Percentiles rank a stretch among this genome's conserved stretches.
These are phyloP conservation scores for Diachasmimorpha longicaudata DNA, from an alignment of 1,140 invertebrate genomes.

Conservation along the genomic window DNA sequence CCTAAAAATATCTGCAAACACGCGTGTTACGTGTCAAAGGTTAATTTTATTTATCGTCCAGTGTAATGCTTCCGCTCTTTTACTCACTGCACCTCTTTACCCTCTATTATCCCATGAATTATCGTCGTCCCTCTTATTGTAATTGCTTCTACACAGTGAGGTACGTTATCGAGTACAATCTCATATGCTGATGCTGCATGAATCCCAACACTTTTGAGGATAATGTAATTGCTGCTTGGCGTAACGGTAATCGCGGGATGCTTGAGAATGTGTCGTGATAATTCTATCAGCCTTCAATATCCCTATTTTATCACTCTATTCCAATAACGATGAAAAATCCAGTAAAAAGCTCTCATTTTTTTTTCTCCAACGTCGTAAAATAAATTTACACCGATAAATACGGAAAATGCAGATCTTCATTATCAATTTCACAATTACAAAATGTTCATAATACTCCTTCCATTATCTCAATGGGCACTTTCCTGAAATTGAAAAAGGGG, in stretches of 20 bases:
- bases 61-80: background rate
- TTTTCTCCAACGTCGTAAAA: background rate
- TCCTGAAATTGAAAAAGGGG: background rate
- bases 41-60: conserved; percentile 17
- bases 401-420: background rate
- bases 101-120: conserved; percentile 16
- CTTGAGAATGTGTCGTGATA: background rate
- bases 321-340: background rate
- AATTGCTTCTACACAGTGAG: conserved; percentile 16
- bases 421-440: background rate
- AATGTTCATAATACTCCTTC: background rate
- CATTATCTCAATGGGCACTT: background rate
- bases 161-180: conserved; percentile 10
- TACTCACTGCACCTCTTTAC: background rate
- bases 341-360: background rate
- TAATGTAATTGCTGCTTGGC: background rate
- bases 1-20: background rate
- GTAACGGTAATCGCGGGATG: background rate
- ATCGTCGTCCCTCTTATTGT: conserved; percentile 17
- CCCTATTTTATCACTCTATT: background rate
- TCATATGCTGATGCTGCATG: background rate
- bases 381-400: background rate
- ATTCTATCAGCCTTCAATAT: background rate
- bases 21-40: conserved; percentile 1
- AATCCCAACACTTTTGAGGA: conserved; percentile 1